Evolutionary conservation across 2,797 vertebrate species (phyloP), one percentile per base, ranked within the genome.

Genomic region (Meriones psammophilus): DNA sequence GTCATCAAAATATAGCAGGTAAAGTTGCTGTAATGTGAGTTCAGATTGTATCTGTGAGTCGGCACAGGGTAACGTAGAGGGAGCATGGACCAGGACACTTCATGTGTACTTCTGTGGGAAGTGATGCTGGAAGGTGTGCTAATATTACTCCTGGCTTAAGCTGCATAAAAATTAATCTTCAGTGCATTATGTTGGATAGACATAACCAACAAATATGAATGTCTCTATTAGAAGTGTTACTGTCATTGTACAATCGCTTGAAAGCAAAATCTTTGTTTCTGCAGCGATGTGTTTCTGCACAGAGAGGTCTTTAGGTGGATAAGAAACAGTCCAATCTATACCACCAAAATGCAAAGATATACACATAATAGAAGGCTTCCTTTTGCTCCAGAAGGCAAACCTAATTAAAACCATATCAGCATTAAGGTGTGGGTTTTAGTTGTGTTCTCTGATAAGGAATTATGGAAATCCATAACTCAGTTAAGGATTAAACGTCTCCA

Each of bases 201-300:
- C 76, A 96, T 7, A 58, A 20, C 22, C 3, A 33, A 80, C 58
- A 83, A 96, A 73, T 36, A 93, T 89, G 92, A 76, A 83, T 7
- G 0, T 5, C 42, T 78, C 78, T 56, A 18, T 68, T 12, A 88
- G 78, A 97, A 95, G 12, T 15, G 58, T 85, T 95, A 64, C n/a
- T 95, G 97, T 97, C 83, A 90, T 39, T 26, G 46, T 6, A 30
- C 4, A 88, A 79, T 20, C 1, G 3, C 3, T 58, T 96, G 66
- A 74, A 71, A 96, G 94, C 94, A 89, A 94, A 98, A 95, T 0
- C 22, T 96, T 96, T 86, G 2, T 93, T 97, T 93, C 74, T 86
- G 0, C 3, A 2, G 36, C 84, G 73, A 94, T 54, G 1, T 68
- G 33, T 39, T 90, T 89, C 79, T 17, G 85, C 58, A 95, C 4